Evolutionary conservation across 2,797 vertebrate species (phyloP).

Genomic region (Macropus fuliginosus): DNA sequence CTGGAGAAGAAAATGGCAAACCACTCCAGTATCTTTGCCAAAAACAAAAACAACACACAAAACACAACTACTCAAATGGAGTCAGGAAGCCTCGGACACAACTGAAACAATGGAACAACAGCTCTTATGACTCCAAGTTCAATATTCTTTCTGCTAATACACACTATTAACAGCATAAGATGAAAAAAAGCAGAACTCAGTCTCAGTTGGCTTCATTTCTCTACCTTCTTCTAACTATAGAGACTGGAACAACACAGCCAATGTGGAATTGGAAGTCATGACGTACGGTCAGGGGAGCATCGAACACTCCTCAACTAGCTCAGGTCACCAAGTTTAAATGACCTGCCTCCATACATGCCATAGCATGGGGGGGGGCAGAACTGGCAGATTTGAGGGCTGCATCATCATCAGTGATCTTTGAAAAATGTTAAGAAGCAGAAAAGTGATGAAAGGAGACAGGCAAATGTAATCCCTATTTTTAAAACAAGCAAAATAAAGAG

Average conservation of each 20-base stretch:
- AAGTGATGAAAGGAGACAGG: neutral
- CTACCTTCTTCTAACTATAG: neutral
- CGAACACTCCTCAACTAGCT: neutral
- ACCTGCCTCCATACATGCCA: neutral
- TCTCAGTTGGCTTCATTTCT: neutral
- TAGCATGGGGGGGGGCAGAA: neutral
- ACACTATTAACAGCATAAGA: neutral
- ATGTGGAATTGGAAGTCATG: neutral
- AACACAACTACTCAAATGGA: neutral
- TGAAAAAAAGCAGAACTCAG: neutral
- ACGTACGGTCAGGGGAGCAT: neutral
- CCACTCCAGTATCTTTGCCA: neutral
- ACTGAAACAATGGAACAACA: neutral
- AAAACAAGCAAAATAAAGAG: neutral
- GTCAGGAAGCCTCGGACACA: neutral
- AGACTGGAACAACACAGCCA: neutral
- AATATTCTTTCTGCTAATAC: neutral
- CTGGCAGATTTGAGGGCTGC: neutral
- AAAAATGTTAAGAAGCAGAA: neutral
- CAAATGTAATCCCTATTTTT: neutral
- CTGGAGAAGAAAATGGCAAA: neutral
- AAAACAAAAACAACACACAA: neutral
- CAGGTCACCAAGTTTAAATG: neutral
- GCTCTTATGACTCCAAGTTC: neutral
- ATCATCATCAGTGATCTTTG: neutral